Evolutionary conservation across 2,888 invertebrate genomes (phyloP).

Genomic region (Apeira syringaria): DNA sequence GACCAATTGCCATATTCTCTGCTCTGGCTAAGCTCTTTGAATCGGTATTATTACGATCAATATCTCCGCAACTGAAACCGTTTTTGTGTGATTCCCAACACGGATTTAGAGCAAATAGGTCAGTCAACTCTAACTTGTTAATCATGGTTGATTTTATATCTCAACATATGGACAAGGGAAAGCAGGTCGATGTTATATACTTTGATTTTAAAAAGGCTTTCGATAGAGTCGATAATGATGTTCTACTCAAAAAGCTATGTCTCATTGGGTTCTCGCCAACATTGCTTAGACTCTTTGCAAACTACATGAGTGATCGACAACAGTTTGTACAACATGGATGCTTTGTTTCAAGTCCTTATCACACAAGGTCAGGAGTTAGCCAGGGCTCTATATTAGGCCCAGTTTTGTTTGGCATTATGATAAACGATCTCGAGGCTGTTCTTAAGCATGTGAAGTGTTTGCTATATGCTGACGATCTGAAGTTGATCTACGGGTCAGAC

Average conservation of each 20-base stretch:
- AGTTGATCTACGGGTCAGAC: no score
- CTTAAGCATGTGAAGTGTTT: not conserved
- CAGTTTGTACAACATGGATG: not conserved
- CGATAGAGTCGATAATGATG: not conserved
- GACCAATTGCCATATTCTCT: no score
- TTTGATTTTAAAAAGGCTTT: not conserved
- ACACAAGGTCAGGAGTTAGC: not conserved
- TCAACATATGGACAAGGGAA: not conserved
- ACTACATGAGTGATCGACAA: not conserved
- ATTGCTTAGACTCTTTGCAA: not conserved
- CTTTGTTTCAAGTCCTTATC: not conserved
- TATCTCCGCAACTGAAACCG: no score
- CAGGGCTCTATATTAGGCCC: not conserved
- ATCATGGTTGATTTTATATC: not conserved
- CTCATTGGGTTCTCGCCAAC: not conserved
- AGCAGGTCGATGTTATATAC: not conserved
- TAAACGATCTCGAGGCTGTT: no score
- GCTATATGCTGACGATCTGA: not conserved
- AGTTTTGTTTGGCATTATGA: not conserved
- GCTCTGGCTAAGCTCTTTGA: no score
- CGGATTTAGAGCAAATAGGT: no score
- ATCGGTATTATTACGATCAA: no score
- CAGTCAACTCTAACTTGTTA: no score
- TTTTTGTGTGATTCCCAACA: no score
- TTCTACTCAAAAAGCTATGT: not conserved